phyloP scores from a whole-genome alignment of 2,797 vertebrate species.

The Acrossocheilus fasciatus region DNA sequence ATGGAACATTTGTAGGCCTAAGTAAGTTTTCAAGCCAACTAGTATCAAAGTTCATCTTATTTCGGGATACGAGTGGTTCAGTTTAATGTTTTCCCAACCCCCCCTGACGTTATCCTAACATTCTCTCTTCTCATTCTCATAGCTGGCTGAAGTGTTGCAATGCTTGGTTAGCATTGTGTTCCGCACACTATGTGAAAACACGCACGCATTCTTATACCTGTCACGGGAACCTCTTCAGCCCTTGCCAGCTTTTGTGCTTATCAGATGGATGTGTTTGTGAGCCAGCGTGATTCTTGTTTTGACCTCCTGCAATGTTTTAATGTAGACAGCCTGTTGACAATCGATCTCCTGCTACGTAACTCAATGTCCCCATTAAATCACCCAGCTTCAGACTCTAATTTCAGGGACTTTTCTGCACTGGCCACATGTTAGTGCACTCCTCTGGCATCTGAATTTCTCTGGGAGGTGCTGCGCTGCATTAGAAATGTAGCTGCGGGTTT shows the following conservation, averaged over 20 bases:
- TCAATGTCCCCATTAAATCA: constrained; percentile 18
- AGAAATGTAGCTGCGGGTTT: constrained; percentile 28
- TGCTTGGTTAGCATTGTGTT: constrained; percentile 24
- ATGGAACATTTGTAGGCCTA: constrained; percentile 48
- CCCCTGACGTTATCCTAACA: constrained; percentile 2
- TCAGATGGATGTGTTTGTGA: constrained; percentile 39
- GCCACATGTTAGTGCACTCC: constrained; percentile 32
- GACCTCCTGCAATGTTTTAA: constrained; percentile 33
- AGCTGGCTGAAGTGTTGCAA: constrained; percentile 27
- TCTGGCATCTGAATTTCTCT: constrained; percentile 5
- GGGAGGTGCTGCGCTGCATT: constrained; percentile 31
- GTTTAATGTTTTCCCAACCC: constrained; percentile 24
- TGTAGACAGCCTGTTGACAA: neutral
- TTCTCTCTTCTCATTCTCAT: constrained; percentile 22
- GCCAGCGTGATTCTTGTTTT: constrained; percentile 9
- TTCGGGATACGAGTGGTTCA: constrained; percentile 34
- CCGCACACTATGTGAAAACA: constrained; percentile 1
- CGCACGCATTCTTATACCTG: neutral
- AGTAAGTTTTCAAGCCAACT: constrained; percentile 48
- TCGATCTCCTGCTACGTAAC: constrained; percentile 12
- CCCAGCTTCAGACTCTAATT: constrained; percentile 19
- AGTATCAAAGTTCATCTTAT: constrained; percentile 56
- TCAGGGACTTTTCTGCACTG: constrained; percentile 27
- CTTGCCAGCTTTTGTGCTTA: constrained; percentile 29
- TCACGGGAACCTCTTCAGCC: neutral